Conservation (phyloP, 1,140 invertebrate genomes). For the Formica selysi region DNA sequence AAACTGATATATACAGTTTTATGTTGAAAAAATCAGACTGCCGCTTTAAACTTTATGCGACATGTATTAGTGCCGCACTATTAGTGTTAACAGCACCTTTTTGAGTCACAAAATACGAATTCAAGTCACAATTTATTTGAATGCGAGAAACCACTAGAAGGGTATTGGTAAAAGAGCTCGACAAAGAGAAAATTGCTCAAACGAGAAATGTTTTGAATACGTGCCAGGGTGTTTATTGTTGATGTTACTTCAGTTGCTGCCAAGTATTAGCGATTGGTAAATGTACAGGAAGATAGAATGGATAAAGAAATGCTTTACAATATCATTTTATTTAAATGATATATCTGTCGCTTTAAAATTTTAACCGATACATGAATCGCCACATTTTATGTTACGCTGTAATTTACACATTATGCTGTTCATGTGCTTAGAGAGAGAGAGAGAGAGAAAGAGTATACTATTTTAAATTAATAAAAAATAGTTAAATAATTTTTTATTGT, state of each 20-base stretch:
- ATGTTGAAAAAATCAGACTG: neutral
- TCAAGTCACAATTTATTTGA: constrained; percentile 34
- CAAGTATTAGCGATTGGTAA: constrained; percentile 19
- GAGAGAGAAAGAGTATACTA: neutral
- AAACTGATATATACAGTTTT: neutral
- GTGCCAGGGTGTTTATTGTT: constrained; percentile 14
- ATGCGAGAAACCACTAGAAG: neutral
- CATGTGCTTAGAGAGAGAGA: neutral
- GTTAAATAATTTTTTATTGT: constrained; percentile 1
- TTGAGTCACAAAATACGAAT: constrained; percentile 1
- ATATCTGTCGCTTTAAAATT: neutral
- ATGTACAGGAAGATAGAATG: neutral
- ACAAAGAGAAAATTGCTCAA: neutral
- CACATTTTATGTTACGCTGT: neutral
- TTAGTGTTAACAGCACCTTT: constrained; percentile 28
- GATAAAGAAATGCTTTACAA: neutral
- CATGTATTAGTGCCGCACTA: constrained; percentile 4
- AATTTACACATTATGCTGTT: neutral
- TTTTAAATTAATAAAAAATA: neutral
- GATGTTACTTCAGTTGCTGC: constrained; percentile 17
- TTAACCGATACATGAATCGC: neutral
- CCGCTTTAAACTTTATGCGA: neutral
- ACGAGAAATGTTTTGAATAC: constrained; percentile 42
- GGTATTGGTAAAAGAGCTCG: too few species aligned
- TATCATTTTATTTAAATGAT: neutral